Conservation (phyloP, 2,113 vertebrate genomes). For the Perognathus longimembris region DNA sequence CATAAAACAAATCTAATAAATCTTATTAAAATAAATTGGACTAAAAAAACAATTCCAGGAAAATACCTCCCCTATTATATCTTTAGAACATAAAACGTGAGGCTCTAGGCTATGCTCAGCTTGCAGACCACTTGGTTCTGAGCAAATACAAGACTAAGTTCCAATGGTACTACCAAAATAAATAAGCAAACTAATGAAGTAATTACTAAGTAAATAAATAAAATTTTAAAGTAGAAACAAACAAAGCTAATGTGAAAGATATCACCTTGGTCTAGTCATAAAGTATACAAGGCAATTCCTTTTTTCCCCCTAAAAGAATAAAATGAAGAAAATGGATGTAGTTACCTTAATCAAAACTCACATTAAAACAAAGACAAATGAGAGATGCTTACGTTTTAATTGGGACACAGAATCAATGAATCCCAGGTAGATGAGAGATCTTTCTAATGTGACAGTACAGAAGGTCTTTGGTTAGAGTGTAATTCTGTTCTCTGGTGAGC, state of each 20-base stretch:
- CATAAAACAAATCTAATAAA: background rate
- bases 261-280: background rate
- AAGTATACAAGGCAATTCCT: background rate
- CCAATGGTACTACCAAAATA: too few species aligned
- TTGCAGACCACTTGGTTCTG: too few species aligned
- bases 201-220: too few species aligned
- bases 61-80: background rate
- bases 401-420: background rate
- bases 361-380: background rate
- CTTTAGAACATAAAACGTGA: too few species aligned
- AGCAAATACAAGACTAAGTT: too few species aligned
- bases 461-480: background rate
- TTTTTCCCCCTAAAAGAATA: background rate
- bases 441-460: background rate
- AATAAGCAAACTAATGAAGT: too few species aligned
- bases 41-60: background rate
- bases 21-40: background rate
- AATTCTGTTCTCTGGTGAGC: background rate
- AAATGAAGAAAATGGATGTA: fast-evolving
- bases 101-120: too few species aligned
- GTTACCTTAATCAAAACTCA: background rate
- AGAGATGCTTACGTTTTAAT: background rate
- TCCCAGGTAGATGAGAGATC: background rate
- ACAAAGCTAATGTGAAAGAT: background rate
- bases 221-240: background rate